Conservation (phyloP, 2,888 invertebrate species). For the Mythimna ferrago region DNA sequence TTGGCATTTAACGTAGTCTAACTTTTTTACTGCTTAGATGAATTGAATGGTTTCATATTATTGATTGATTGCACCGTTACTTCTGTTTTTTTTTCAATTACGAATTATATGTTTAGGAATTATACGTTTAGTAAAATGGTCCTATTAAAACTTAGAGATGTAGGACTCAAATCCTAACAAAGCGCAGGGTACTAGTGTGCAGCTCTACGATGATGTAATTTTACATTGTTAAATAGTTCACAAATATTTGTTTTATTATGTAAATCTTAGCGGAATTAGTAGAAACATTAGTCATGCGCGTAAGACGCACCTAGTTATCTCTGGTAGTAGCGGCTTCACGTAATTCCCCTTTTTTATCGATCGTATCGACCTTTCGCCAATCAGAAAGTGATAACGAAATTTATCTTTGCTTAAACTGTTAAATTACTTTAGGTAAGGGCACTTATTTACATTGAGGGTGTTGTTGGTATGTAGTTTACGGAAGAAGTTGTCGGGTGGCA, state of each 20-base stretch:
- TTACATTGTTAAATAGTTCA: neutral
- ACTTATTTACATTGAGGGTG: neutral
- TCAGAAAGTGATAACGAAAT: conserved; percentile 16
- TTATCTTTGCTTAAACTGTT: conserved; percentile 22
- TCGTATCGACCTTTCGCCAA: conserved; percentile 19
- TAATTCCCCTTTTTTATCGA: conserved; percentile 46
- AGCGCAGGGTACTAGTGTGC: neutral
- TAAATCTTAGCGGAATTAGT: conserved; percentile 17
- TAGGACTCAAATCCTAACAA: neutral
- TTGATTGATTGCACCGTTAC: conserved; percentile 18
- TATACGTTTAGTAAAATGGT: neutral
- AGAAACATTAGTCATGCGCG: neutral
- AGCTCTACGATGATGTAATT: neutral
- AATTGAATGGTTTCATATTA: conserved; percentile 15
- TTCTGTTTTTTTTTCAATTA: neutral
- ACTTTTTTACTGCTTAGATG: conserved; percentile 19
- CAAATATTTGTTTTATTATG: conserved; percentile 14
- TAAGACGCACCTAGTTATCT: neutral
- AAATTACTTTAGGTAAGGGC: neutral
- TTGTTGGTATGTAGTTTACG: neutral
- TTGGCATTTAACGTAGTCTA: conserved; percentile 13
- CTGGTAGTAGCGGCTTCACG: conserved; percentile 11
- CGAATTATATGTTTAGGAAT: no score
- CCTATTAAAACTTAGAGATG: neutral
- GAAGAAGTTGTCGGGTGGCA: neutral